phyloP scores from a whole-genome alignment of 92 coral and sea anemone genomes.

The Siderastrea radians region DNA sequence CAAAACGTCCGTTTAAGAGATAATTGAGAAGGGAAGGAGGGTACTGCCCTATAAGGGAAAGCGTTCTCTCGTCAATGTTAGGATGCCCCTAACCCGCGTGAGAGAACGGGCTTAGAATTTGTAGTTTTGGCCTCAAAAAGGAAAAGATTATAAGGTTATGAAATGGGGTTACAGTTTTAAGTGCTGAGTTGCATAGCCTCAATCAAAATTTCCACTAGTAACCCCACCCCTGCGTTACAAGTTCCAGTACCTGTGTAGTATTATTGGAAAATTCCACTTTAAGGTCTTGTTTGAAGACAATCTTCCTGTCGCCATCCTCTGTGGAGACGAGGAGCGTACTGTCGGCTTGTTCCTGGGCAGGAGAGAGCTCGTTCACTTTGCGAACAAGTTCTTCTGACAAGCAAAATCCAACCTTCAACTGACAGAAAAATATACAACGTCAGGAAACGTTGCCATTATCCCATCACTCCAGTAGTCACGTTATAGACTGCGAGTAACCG shows the following conservation, averaged over 20 bases:
- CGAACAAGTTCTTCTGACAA: constrained; percentile 76
- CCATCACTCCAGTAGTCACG: too few species aligned
- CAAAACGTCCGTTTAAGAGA: too few species aligned
- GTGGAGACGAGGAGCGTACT: constrained; percentile 43
- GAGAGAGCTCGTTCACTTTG: constrained; percentile 65
- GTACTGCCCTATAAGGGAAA: too few species aligned
- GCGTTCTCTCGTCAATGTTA: too few species aligned
- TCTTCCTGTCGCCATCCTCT: constrained; percentile 77
- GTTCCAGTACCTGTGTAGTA: constrained; percentile 79
- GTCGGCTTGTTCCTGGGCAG: constrained; percentile 60
- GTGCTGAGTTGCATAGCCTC: neutral
- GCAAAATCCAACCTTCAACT: constrained; percentile 85
- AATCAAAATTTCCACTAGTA: neutral
- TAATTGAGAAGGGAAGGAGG: too few species aligned
- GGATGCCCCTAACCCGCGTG: too few species aligned
- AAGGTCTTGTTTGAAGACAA: constrained; percentile 79
- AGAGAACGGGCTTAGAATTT: too few species aligned
- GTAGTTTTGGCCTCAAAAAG: too few species aligned
- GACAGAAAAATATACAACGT: neutral
- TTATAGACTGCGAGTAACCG: too few species aligned
- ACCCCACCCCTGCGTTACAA: neutral
- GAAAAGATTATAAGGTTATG: too few species aligned
- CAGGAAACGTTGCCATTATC: too few species aligned
- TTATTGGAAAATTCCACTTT: constrained; percentile 84
- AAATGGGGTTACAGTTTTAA: too few species aligned